Conservation (phyloP, 2,888 invertebrate species). For the Polylopha cassiicola region DNA sequence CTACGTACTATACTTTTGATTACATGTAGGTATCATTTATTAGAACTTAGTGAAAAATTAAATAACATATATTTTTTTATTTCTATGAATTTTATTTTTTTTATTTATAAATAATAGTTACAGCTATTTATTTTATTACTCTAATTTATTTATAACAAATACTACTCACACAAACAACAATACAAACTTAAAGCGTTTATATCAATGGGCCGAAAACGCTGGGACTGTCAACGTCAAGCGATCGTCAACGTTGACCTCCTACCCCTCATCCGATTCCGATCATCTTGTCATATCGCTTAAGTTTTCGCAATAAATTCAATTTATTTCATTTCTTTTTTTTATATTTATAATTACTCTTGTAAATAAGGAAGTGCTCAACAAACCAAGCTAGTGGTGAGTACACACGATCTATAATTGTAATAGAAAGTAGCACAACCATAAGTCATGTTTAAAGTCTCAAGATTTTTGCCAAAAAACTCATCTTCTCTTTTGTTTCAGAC, state of each 20-base stretch:
- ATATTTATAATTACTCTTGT: slow-evolving; percentile 43
- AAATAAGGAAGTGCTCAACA: slow-evolving; percentile 33
- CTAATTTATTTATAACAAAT: neutral
- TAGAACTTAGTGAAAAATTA: no score
- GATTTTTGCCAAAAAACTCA: slow-evolving; percentile 29
- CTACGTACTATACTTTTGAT: no score
- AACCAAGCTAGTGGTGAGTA: slow-evolving; percentile 50
- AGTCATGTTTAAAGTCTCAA: slow-evolving; percentile 31
- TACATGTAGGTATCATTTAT: no score
- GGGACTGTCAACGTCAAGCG: slow-evolving; percentile 38
- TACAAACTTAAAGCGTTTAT: neutral
- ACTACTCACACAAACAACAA: neutral
- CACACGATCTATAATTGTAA: slow-evolving; percentile 18
- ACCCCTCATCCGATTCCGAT: slow-evolving; percentile 47
- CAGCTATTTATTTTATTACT: no score
- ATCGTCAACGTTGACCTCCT: slow-evolving; percentile 40
- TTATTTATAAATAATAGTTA: no score
- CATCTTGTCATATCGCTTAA: slow-evolving; percentile 58
- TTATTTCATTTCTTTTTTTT: slow-evolving; percentile 61
- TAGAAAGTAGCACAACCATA: slow-evolving; percentile 47
- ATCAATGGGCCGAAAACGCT: slow-evolving; percentile 11
- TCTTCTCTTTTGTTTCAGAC: slow-evolving; percentile 43
- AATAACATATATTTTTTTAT: no score
- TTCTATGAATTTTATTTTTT: no score
- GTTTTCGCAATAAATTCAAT: slow-evolving; percentile 59